These are phyloP conservation scores for Drosophila emarginata DNA, from an alignment of 2,888 invertebrate genomes.

Conservation along the genomic window DNA sequence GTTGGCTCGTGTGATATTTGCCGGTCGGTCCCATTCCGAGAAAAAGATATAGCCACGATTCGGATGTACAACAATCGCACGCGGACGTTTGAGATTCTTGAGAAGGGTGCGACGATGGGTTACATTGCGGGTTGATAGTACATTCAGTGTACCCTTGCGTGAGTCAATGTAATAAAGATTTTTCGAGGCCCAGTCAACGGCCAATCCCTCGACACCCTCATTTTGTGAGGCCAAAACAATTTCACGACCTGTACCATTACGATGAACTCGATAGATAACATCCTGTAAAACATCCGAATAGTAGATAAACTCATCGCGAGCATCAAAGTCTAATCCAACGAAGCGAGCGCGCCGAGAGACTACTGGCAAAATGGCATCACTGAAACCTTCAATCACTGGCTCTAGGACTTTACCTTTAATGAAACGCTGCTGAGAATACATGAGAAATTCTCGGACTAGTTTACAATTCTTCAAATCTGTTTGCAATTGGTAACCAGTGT, in stretches of 20 bases:
- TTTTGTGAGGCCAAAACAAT: conserved; percentile 97
- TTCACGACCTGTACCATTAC: conserved; percentile 91
- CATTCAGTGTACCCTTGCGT: conserved; percentile 96
- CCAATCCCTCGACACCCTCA: conserved; percentile 97
- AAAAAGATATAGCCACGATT: conserved; percentile 97
- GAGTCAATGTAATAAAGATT: conserved; percentile 98
- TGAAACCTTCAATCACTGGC: conserved; percentile 94
- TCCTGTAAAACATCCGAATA: conserved; percentile 98
- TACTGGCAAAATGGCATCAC: conserved; percentile 97
- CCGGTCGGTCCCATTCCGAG: conserved; percentile 98
- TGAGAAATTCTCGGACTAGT: conserved; percentile 92
- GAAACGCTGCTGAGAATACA: conserved; percentile 97
- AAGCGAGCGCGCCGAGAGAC: conserved; percentile 95
- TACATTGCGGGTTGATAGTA: conserved; percentile 93
- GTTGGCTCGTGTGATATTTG: conserved; percentile 96
- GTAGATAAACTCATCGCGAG: conserved; percentile 94
- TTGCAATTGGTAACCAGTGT: conserved; percentile 91
- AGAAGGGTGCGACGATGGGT: conserved; percentile 92
- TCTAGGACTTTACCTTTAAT: conserved; percentile 96
- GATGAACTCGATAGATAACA: conserved; percentile 93
- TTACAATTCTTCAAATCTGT: conserved; percentile 91
- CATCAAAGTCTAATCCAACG: conserved; percentile 97
- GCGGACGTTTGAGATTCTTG: conserved; percentile 94
- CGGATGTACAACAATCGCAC: conserved; percentile 98
- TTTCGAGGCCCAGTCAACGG: conserved; percentile 97